A percentile compares a stretch with the other conserved stretches of the same genome.
Conservation (phyloP, 2,113 vertebrate species). For the Coryphaenoides rupestris region DNA sequence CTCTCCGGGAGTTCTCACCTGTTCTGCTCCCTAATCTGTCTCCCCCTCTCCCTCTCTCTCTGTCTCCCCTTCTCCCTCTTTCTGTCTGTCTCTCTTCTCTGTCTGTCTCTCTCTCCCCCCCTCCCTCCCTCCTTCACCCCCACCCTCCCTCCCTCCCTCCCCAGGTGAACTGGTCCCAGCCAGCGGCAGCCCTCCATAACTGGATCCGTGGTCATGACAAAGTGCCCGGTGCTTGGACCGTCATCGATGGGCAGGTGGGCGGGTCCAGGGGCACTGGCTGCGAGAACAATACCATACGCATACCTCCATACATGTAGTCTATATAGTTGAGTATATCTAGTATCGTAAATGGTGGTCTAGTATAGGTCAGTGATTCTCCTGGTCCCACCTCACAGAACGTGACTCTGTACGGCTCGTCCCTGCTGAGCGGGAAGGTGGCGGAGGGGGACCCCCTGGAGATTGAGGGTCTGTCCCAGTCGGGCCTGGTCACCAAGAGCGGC, state of each 20-base stretch:
- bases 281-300: too few species aligned
- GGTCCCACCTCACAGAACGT: slow-evolving; percentile 67
- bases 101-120: too few species aligned
- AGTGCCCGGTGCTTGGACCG: slow-evolving; percentile 91
- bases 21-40: neutral
- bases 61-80: neutral
- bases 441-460: slow-evolving; percentile 79
- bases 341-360: too few species aligned
- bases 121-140: neutral
- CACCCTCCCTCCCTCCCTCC: neutral
- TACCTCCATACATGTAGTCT: neutral
- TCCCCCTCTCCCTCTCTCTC: neutral
- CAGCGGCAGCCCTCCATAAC: slow-evolving; percentile 87
- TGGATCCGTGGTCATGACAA: slow-evolving; percentile 98
- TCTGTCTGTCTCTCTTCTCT: too few species aligned
- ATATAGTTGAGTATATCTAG: too few species aligned
- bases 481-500: slow-evolving; percentile 83
- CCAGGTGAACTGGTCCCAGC: slow-evolving; percentile 80
- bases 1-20: neutral
- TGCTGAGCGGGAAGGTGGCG: slow-evolving; percentile 69
- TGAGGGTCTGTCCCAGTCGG: slow-evolving; percentile 75
- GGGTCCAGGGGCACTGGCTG: slow-evolving; percentile 13
- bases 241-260: slow-evolving; percentile 83
- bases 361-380: neutral
- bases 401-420: slow-evolving; percentile 83